These are phyloP conservation scores for Mechanitis mazaeus DNA, from an alignment of 2,888 invertebrate genomes.

Conservation along the genomic window DNA sequence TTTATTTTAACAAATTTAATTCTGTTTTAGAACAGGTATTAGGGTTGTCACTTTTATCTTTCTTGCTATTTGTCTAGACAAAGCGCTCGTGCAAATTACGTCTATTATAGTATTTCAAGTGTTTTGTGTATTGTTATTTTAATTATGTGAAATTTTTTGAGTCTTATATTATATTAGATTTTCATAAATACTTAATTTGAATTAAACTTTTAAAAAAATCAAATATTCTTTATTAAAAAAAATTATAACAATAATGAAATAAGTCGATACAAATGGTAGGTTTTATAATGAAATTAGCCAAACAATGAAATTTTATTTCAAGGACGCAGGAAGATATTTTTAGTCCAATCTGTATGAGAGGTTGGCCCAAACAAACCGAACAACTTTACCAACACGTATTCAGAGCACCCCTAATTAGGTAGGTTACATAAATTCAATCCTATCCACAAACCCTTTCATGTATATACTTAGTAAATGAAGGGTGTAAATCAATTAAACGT, in stretches of 20 bases:
- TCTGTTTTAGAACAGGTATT: conserved; percentile 3
- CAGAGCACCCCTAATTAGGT: not conserved
- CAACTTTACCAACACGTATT: not conserved
- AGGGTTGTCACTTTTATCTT: conserved; percentile 2
- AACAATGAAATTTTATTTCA: no score
- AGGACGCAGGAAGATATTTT: no score
- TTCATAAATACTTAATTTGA: no score
- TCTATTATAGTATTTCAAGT: not conserved
- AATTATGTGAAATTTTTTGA: no score
- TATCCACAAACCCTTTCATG: conserved; percentile 1
- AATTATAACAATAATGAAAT: no score
- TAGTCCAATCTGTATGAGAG: not conserved
- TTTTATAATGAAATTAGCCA: no score
- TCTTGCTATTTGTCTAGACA: conserved; percentile 1
- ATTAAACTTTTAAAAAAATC: no score
- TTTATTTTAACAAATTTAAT: not conserved
- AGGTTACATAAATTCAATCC: not conserved
- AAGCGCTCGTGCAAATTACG: conserved; percentile 2
- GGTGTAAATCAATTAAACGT: not conserved
- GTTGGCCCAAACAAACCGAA: not conserved
- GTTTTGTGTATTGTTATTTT: no score
- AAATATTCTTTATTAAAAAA: no score
- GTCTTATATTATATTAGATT: no score
- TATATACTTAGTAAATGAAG: not conserved
- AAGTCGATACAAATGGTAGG: no score